Percentiles rank a stretch among this genome's conserved stretches.
Evolutionary conservation across 30 jellyfish, hydroid and myxozoan species (phyloP).

Genomic region (Turritopsis dohrnii): DNA sequence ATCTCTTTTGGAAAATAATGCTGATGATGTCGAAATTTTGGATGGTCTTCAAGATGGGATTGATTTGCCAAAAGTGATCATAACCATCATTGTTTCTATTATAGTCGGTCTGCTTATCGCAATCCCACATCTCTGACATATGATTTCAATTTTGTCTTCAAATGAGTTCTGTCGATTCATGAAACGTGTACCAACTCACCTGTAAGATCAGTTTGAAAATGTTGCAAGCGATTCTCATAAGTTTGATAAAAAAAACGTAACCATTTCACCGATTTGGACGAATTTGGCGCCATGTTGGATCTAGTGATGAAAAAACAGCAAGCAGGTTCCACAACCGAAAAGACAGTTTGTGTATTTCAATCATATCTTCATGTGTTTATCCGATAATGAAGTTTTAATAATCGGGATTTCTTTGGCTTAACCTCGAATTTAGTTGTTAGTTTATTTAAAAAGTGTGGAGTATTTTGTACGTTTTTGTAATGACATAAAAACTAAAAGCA

Average conservation of each 20-base stretch:
- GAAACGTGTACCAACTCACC: slow-evolving; percentile 76
- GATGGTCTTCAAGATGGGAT: slow-evolving; percentile 91
- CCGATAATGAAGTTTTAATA: no score
- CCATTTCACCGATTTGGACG: slow-evolving; percentile 67
- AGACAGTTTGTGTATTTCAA: no score
- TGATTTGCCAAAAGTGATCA: not conserved
- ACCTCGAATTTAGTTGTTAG: no score
- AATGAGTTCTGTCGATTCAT: slow-evolving; percentile 56
- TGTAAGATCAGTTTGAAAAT: slow-evolving; percentile 65
- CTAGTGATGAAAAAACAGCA: slow-evolving; percentile 44
- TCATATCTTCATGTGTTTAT: no score
- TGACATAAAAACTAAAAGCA: no score
- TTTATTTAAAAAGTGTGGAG: no score
- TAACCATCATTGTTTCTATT: no score
- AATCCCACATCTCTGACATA: not conserved
- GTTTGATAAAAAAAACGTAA: slow-evolving; percentile 68
- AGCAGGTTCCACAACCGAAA: not conserved
- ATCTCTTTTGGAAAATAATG: slow-evolving; percentile 73
- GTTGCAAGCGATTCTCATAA: slow-evolving; percentile 49
- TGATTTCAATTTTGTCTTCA: slow-evolving; percentile 48
- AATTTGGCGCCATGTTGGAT: slow-evolving; percentile 64
- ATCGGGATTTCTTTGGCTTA: no score
- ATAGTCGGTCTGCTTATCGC: not conserved
- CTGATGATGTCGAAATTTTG: slow-evolving; percentile 87
- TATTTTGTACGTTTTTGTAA: no score